phyloP scores from a whole-genome alignment of 2,113 vertebrate species.

The Cynocephalus volans region DNA sequence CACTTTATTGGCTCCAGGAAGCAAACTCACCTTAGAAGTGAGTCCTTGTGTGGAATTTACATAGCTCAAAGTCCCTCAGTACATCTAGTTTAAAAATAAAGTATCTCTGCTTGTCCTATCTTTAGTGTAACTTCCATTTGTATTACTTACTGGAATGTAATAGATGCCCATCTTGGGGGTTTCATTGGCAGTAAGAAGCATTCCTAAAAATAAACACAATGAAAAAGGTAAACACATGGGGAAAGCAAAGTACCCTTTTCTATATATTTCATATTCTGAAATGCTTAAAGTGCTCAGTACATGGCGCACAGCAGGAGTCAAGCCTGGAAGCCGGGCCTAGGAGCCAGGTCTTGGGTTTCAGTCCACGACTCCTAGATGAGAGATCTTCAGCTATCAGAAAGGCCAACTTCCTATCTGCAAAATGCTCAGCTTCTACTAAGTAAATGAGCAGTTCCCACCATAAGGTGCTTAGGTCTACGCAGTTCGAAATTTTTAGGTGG shows the following conservation, averaged over 20 bases:
- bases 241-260: not conserved
- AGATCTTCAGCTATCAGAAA: rapidly evolving
- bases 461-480: not conserved
- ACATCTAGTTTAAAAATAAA: slow-evolving; percentile 54
- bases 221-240: slow-evolving; percentile 61
- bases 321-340: rapidly evolving
- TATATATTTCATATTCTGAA: not conserved
- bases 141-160: slow-evolving; percentile 96
- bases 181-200: slow-evolving; percentile 98
- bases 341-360: not conserved
- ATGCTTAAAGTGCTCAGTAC: not conserved
- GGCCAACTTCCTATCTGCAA: not conserved
- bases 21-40: not conserved
- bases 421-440: not conserved
- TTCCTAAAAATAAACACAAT: slow-evolving; percentile 91
- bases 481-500: too few species aligned
- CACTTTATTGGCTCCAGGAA: not conserved
- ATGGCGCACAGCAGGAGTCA: rapidly evolving
- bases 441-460: not conserved
- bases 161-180: slow-evolving; percentile 98
- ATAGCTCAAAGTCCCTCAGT: not conserved
- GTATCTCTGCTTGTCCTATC: not conserved
- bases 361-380: rapidly evolving
- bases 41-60: not conserved
- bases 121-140: not conserved